Conservation (phyloP, 2,797 vertebrate species). For the Falco cherrug region DNA sequence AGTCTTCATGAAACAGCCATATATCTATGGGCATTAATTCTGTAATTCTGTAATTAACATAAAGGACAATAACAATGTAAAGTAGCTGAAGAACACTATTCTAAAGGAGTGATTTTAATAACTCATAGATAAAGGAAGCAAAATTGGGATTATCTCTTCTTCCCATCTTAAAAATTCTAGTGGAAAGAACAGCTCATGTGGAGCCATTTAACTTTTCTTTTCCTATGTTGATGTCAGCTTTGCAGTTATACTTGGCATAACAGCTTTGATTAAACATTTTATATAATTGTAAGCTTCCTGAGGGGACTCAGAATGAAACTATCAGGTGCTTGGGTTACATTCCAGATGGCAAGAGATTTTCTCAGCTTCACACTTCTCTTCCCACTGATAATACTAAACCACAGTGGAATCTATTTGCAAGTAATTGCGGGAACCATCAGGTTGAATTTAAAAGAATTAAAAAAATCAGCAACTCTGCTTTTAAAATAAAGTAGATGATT, state of each 20-base stretch:
- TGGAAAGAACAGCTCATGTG: slow-evolving; percentile 47
- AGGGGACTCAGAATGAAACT: slow-evolving; percentile 50
- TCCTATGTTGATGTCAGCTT: slow-evolving; percentile 57
- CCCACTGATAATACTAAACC: slow-evolving; percentile 57
- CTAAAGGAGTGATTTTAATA: not conserved
- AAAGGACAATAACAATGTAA: not conserved
- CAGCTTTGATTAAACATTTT: slow-evolving; percentile 65
- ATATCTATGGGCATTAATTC: not conserved
- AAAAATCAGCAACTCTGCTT: not conserved
- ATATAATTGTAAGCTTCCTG: slow-evolving; percentile 57
- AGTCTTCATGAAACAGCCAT: not conserved
- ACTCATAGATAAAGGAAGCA: not conserved
- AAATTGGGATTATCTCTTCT: slow-evolving; percentile 11
- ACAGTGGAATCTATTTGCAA: slow-evolving; percentile 59
- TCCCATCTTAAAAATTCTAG: not conserved
- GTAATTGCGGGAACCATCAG: slow-evolving; percentile 34
- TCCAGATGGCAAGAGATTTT: slow-evolving; percentile 63
- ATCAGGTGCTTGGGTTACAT: slow-evolving; percentile 58
- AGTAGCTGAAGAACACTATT: not conserved
- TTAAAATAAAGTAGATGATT: slow-evolving; percentile 20
- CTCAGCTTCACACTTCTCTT: slow-evolving; percentile 53
- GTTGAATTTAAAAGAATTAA: slow-evolving; percentile 26
- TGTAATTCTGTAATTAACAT: not conserved
- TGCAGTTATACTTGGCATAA: slow-evolving; percentile 59
- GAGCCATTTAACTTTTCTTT: slow-evolving; percentile 43